Conservation (phyloP, 2,797 vertebrate genomes). For the Miichthys miiuy region DNA sequence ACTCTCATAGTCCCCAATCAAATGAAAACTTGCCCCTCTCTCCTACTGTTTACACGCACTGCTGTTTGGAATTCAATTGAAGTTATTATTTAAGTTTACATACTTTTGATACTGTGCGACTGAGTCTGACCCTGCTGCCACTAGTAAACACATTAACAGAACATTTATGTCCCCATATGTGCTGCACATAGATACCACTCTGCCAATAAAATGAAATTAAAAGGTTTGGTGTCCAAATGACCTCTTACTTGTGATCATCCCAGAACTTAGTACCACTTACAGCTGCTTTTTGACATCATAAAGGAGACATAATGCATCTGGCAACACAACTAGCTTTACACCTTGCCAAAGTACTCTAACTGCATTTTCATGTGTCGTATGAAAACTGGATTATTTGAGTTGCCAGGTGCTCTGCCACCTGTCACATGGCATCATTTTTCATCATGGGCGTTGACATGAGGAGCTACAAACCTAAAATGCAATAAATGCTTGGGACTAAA, state of each 20-base stretch:
- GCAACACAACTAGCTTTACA: neutral
- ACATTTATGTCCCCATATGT: neutral
- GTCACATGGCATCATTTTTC: neutral
- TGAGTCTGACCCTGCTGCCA: neutral
- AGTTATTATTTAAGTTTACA: constrained; percentile 5
- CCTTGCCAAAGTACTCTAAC: neutral
- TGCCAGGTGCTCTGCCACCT: neutral
- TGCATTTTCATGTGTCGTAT: neutral
- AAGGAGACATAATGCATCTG: neutral
- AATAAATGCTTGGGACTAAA: neutral
- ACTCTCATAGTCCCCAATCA: constrained; percentile 28
- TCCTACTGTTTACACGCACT: constrained; percentile 12
- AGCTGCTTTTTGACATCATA: neutral
- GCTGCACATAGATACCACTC: neutral
- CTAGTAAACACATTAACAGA: constrained; percentile 9
- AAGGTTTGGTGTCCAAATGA: neutral
- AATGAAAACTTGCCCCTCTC: neutral
- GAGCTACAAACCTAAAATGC: neutral
- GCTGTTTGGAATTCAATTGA: constrained; percentile 13
- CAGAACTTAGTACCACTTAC: no score
- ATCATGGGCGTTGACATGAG: neutral
- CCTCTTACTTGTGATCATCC: neutral
- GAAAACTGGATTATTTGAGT: constrained; percentile 1
- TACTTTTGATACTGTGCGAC: constrained; percentile 7
- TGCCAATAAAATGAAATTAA: neutral